phyloP scores from a whole-genome alignment of 1,140 invertebrate species.

The Lucilia cuprina region DNA sequence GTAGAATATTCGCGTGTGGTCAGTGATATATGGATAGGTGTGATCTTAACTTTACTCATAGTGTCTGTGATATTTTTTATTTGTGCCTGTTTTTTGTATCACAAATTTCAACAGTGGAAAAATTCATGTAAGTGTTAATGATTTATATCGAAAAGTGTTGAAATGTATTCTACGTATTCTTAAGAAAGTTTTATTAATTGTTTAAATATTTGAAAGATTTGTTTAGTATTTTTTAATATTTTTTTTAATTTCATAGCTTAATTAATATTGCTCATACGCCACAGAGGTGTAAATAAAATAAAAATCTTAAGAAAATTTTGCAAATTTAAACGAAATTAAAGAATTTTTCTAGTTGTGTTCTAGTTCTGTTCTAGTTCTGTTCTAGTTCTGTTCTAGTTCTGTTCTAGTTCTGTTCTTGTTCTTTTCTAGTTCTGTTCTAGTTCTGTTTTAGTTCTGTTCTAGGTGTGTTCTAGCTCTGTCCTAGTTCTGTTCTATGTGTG shows the following conservation, averaged over 20 bases:
- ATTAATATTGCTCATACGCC: not conserved
- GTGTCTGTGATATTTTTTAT: conserved; percentile 69
- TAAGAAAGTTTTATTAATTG: not conserved
- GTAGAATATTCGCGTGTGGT: conserved; percentile 58
- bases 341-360: too few species aligned
- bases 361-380: too few species aligned
- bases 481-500: too few species aligned
- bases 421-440: too few species aligned
- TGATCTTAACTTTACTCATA: conserved; percentile 68
- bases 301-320: too few species aligned
- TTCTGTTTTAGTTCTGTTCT: too few species aligned
- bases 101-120: conserved; percentile 74
- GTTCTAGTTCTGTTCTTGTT: too few species aligned
- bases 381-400: too few species aligned
- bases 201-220: too few species aligned
- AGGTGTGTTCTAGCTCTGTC: too few species aligned
- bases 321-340: too few species aligned
- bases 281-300: not conserved
- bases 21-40: conserved; percentile 70
- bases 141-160: conserved; percentile 38
- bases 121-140: conserved; percentile 66
- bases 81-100: conserved; percentile 69
- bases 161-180: conserved; percentile 42
- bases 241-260: not conserved
- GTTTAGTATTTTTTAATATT: too few species aligned